These are phyloP conservation scores for Julus scanicus DNA, from an alignment of 2,888 invertebrate species.

Conservation along the genomic window DNA sequence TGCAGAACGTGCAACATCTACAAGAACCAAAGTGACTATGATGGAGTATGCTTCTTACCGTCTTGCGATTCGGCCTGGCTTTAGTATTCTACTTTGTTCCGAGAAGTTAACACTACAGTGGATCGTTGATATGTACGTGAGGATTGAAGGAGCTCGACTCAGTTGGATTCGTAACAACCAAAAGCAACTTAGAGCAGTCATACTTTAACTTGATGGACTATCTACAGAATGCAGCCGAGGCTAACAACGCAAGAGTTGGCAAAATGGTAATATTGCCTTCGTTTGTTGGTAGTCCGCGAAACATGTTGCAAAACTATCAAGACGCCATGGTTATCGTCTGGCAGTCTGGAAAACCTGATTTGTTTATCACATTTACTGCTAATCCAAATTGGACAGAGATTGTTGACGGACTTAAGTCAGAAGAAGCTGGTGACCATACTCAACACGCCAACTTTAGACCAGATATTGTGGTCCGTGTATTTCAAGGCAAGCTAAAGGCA, in stretches of 20 bases:
- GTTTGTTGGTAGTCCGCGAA: not conserved
- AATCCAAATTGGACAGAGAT: not conserved
- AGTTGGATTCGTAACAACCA: conserved; percentile 63
- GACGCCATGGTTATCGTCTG: too few species aligned
- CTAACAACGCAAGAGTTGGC: not conserved
- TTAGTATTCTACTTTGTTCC: too few species aligned
- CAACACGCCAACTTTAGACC: not conserved
- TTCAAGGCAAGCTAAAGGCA: not conserved
- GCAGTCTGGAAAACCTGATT: not conserved
- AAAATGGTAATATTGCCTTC: not conserved
- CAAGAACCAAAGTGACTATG: too few species aligned
- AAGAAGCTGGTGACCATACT: not conserved
- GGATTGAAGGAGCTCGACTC: conserved; percentile 64
- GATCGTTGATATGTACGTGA: conserved; percentile 64
- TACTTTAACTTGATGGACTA: not conserved
- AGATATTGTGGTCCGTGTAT: not conserved
- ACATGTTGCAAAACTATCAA: not conserved
- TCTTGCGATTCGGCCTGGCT: too few species aligned
- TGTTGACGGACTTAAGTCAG: not conserved
- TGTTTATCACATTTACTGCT: not conserved
- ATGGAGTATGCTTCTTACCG: too few species aligned
- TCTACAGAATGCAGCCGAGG: not conserved
- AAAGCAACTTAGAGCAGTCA: conserved; percentile 61
- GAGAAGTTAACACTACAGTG: conserved; percentile 61
- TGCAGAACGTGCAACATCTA: too few species aligned